These are phyloP conservation scores for Oophaga sylvatica DNA, from an alignment of 2,797 vertebrate genomes.

Conservation along the genomic window DNA sequence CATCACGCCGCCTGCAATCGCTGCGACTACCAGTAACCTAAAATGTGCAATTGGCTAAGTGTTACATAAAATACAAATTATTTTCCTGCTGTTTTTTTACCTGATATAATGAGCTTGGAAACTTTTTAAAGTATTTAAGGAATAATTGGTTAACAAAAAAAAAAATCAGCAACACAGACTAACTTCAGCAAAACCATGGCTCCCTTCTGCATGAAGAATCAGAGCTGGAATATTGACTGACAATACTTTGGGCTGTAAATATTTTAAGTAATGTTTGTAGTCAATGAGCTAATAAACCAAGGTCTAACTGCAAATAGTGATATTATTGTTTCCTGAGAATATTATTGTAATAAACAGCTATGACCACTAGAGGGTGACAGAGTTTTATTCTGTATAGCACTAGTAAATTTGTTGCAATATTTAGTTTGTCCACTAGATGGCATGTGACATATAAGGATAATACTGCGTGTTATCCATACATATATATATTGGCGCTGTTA, in stretches of 20 bases:
- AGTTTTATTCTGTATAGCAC: background rate
- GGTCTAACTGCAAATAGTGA: background rate
- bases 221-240: background rate
- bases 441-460: background rate
- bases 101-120: background rate
- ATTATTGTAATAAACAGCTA: background rate
- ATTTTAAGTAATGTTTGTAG: background rate
- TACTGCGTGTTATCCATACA: background rate
- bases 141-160: background rate
- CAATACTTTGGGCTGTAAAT: background rate
- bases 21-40: slow-evolving; percentile 52
- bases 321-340: background rate
- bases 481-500: too few relatives aligned
- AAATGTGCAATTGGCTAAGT: background rate
- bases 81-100: background rate
- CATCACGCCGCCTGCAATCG: slow-evolving; percentile 64
- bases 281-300: background rate
- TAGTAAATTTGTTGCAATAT: background rate
- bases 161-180: background rate
- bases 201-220: background rate
- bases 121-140: background rate
- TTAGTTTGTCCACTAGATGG: background rate
- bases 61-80: background rate
- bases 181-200: background rate
- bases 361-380: background rate